Conservation (phyloP, 2,113 vertebrate genomes). For the Glaucomys volans region DNA sequence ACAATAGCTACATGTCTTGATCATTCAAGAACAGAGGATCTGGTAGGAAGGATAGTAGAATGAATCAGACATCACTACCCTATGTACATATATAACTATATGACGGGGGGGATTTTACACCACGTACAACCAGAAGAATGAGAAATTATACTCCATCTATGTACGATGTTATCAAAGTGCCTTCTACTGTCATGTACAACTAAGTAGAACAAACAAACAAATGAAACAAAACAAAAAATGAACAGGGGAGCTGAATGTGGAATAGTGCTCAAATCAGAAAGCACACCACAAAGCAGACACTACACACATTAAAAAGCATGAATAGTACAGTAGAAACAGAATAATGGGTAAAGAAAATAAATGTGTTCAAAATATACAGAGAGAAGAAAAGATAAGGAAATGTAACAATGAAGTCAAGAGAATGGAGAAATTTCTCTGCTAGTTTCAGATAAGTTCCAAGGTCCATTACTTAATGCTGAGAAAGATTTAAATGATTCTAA, state of each 20-base stretch:
- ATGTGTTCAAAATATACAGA: background rate
- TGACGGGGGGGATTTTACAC: no score
- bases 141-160: no score
- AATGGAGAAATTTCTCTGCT: background rate
- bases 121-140: no score
- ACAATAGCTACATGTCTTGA: fast-evolving
- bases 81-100: no score
- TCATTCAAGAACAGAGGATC: background rate
- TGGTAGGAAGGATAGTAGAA: background rate
- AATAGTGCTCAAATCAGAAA: background rate
- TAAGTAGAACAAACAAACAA: no score
- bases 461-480: background rate
- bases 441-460: background rate
- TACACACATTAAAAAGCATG: background rate
- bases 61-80: no score
- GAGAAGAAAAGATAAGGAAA: background rate
- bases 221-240: no score
- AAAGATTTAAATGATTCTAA: background rate
- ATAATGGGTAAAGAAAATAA: background rate
- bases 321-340: background rate
- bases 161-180: no score
- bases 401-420: background rate
- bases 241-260: background rate
- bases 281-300: background rate
- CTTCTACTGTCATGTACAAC: no score